Conservation (phyloP, 1,140 invertebrate genomes). For the Polyergus mexicanus region DNA sequence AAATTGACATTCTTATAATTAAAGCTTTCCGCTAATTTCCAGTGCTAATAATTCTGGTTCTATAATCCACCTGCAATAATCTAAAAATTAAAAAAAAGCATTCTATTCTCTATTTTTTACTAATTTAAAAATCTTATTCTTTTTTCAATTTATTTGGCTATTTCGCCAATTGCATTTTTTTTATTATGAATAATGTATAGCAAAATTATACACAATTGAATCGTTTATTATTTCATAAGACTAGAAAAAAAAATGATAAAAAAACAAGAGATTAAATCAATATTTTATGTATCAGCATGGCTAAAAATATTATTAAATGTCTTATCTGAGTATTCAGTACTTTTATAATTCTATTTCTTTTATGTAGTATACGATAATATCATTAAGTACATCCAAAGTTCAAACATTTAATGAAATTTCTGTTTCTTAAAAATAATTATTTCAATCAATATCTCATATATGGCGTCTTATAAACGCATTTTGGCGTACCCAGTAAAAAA, state of each 20-base stretch:
- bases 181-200: constrained; percentile 13
- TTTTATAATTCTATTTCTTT: neutral
- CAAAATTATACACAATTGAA: neutral
- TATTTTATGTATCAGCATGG: neutral
- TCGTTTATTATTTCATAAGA: neutral
- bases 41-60: constrained; percentile 17
- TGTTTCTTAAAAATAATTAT: neutral
- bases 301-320: neutral
- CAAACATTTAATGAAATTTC: neutral
- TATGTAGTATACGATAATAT: neutral
- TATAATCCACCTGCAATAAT: neutral
- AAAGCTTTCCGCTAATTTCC: constrained; percentile 15
- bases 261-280: neutral
- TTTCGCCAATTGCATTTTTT: neutral
- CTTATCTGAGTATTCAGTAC: neutral
- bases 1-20: constrained; percentile 55
- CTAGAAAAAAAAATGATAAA: neutral
- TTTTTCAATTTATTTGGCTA: neutral
- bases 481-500: neutral
- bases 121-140: constrained; percentile 16
- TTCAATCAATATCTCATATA: neutral
- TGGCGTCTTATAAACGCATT: neutral
- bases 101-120: neutral
- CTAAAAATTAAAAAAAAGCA: constrained; percentile 6
- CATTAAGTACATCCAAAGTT: neutral